These are phyloP conservation scores for Malacoraja senta DNA, from an alignment of 2,797 vertebrate genomes.

Conservation along the genomic window DNA sequence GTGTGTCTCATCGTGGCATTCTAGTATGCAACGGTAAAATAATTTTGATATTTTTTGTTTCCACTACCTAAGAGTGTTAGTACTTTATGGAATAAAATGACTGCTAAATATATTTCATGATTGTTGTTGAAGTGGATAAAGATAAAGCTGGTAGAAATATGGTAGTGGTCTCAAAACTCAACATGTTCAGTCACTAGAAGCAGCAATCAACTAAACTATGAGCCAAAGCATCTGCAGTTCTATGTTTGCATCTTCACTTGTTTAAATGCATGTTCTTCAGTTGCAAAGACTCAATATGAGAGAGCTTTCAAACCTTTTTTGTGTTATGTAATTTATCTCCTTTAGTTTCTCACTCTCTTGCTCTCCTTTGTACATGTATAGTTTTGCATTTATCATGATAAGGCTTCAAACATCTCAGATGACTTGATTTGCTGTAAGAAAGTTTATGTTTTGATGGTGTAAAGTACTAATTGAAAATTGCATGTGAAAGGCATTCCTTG, in stretches of 20 bases:
- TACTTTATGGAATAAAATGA: not conserved
- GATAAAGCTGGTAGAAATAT: not conserved
- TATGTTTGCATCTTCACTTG: not conserved
- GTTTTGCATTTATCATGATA: not conserved
- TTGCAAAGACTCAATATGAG: not conserved
- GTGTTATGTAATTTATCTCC: not conserved
- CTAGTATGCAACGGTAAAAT: too few relatives aligned
- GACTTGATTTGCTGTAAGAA: not conserved
- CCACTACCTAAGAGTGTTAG: too few relatives aligned
- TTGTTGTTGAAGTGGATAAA: not conserved
- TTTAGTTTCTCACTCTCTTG: not conserved
- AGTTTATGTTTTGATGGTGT: not conserved
- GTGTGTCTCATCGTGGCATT: not conserved
- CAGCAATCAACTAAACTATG: not conserved
- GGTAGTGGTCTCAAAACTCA: not conserved
- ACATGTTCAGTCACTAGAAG: not conserved
- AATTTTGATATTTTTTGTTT: too few relatives aligned
- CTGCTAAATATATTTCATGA: not conserved
- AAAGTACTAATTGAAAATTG: not conserved
- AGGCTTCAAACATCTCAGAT: not conserved
- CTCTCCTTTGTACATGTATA: not conserved
- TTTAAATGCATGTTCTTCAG: not conserved
- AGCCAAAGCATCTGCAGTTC: not conserved
- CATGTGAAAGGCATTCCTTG: not conserved
- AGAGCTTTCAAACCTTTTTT: not conserved